Percentiles rank a stretch among this genome's conserved stretches.
Evolutionary conservation across 2,888 invertebrate species (phyloP).

Genomic region (Linnaemya tessellans): DNA sequence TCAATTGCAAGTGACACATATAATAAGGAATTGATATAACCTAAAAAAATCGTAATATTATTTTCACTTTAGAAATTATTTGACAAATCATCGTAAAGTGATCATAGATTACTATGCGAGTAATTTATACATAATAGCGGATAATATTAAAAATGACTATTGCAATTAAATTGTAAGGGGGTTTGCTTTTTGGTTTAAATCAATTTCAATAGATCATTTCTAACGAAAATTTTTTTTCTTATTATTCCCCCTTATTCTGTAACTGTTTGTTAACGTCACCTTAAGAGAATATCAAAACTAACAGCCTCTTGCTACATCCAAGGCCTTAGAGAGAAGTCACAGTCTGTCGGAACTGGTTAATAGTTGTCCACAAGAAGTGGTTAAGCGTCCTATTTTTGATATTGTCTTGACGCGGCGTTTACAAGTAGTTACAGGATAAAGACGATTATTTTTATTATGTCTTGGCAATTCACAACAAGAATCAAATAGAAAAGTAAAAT

Average conservation of each 20-base stretch:
- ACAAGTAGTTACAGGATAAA: too few species aligned
- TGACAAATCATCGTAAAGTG: background rate
- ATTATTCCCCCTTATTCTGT: too few species aligned
- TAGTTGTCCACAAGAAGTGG: too few species aligned
- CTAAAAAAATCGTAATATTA: conserved; percentile 8
- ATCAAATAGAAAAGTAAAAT: background rate
- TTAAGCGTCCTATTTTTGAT: too few species aligned
- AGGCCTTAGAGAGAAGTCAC: too few species aligned
- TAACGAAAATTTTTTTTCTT: background rate
- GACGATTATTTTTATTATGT: background rate
- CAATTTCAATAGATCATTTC: conserved; percentile 20
- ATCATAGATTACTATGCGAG: background rate
- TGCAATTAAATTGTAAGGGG: conserved; percentile 54
- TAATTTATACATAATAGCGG: conserved; percentile 21
- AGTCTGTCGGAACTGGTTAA: too few species aligned
- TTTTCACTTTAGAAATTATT: background rate
- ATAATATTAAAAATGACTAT: conserved; percentile 52
- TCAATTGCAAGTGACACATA: conserved; percentile 64
- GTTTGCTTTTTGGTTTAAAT: conserved; percentile 32
- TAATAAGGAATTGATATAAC: conserved; percentile 40
- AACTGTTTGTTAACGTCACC: too few species aligned
- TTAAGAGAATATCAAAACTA: too few species aligned
- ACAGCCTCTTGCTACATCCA: too few species aligned
- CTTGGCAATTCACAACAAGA: background rate
- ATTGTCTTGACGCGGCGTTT: too few species aligned